Evolutionary conservation across 2,797 vertebrate genomes (phyloP), one percentile per base, ranked within the genome.

Genomic region (Apodemus agrarius): DNA sequence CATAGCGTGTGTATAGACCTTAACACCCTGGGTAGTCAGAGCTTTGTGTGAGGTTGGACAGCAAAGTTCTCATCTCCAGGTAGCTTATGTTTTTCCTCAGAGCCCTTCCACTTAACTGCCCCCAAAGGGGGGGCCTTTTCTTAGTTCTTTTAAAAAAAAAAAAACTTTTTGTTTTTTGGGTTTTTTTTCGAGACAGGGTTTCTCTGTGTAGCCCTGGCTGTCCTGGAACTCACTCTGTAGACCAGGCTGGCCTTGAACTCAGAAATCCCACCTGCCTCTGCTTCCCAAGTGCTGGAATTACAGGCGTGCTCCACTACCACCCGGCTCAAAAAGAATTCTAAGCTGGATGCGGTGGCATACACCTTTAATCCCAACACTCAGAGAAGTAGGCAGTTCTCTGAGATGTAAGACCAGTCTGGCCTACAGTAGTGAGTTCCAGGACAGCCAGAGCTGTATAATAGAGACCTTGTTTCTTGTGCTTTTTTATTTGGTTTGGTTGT

Each of bases 91-190:
- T 90, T 89, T 90, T 91, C 12, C 61, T 90, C 19, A 54, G 91
- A 94, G 61, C 40, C 54, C 46, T 72, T 61, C 40, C 29, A 67
- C 76, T 92, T 94, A 76, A 89, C 16, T 94, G 37, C 43, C 65
- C 43, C 69, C 24, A 63, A 92, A 82, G n/a, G 83, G 72, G 54
- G 88, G 85, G 5, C 52, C n/a, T 95, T 92, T 97, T 95, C 76
- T 93, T 4, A 40, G 11, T 90, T 89, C 26, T 90, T 52, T 86
- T 13, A 65, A 63, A 93, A 95, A 89, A 17, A 92, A 61, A n/a
- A n/a, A n/a, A n/a, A n/a, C n/a, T n/a, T n/a, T n/a, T n/a, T n/a
- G n/a, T n/a, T n/a, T n/a, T n/a, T n/a, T n/a, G n/a, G n/a, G n/a
- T 46, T 46, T 46, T 46, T 7, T 7, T 7, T 7, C 46, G 46